Evolutionary conservation across 2,113 vertebrate species (phyloP).

Genomic region (Spilogale gracilis): DNA sequence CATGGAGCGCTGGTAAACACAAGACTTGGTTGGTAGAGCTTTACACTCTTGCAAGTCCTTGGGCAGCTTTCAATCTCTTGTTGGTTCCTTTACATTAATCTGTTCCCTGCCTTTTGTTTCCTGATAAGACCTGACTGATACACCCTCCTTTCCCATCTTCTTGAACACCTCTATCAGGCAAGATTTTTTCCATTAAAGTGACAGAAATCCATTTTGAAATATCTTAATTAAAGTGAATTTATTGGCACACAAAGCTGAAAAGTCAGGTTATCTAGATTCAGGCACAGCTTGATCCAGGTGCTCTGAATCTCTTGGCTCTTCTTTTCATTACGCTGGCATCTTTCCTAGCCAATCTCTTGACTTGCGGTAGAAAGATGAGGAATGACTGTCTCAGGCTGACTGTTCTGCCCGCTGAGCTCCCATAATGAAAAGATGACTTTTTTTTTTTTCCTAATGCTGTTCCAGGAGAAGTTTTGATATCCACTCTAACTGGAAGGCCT

Average conservation of each 20-base stretch:
- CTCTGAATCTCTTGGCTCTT: not conserved
- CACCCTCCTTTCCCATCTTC: not conserved
- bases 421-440: fast-evolving
- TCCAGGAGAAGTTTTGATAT: not conserved
- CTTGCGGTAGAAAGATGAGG: too few species aligned
- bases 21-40: too few species aligned
- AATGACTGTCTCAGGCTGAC: not conserved
- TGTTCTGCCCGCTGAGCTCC: not conserved
- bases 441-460: not conserved
- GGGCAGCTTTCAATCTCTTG: not conserved
- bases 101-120: not conserved
- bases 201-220: not conserved
- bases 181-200: not conserved
- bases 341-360: not conserved
- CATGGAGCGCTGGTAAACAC: fast-evolving
- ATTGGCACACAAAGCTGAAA: not conserved
- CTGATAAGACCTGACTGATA: not conserved
- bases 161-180: not conserved
- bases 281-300: not conserved
- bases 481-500: not conserved
- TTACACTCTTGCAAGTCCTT: not conserved
- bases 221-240: not conserved
- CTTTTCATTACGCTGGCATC: too few species aligned
- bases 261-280: not conserved
- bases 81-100: not conserved